Conservation (phyloP, 2,888 invertebrate species). For the Homarus gammarus region DNA sequence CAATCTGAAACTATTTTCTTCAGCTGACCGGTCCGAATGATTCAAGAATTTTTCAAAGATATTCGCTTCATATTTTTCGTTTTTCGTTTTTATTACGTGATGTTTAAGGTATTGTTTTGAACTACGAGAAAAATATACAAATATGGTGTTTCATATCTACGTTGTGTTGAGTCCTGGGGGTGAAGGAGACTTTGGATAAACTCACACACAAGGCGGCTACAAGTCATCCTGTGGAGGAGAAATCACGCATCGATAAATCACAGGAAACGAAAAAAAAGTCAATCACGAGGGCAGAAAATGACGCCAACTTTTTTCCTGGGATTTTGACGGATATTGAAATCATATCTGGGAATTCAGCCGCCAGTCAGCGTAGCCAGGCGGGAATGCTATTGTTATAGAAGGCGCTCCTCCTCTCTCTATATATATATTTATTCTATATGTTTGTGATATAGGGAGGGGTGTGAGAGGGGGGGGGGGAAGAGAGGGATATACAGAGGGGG, state of each 20-base stretch:
- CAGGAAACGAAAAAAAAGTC: slow-evolving; percentile 28
- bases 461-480: no score
- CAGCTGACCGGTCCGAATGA: slow-evolving; percentile 59
- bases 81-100: not conserved
- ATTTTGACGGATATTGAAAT: slow-evolving; percentile 70
- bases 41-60: slow-evolving; percentile 37
- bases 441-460: no score
- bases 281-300: slow-evolving; percentile 52
- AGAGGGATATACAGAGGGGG: no score
- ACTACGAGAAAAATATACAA: no score
- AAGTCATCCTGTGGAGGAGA: no score
- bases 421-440: not conserved
- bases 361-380: slow-evolving; percentile 35
- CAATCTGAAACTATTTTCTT: slow-evolving; percentile 67
- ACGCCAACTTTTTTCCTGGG: slow-evolving; percentile 39
- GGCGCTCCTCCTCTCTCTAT: not conserved
- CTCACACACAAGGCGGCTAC: no score
- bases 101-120: no score
- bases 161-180: no score
- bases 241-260: not conserved
- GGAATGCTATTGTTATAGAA: not conserved
- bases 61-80: slow-evolving; percentile 21
- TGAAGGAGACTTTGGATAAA: no score
- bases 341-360: slow-evolving; percentile 48
- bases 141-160: no score